Conservation (phyloP, 2,888 invertebrate species). For the Himalopsyche japonica region DNA sequence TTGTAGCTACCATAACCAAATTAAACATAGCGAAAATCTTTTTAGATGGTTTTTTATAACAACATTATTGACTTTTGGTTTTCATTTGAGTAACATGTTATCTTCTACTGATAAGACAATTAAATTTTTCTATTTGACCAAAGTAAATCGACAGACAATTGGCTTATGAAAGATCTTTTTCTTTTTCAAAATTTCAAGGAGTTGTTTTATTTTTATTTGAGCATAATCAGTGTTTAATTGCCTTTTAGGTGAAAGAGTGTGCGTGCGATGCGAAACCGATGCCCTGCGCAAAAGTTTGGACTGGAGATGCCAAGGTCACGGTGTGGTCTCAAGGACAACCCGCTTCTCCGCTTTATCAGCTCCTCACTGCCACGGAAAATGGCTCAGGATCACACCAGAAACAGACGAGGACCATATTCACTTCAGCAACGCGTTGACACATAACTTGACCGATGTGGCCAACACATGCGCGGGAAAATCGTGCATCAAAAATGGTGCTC, state of each 20-base stretch:
- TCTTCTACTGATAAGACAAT: too few species aligned
- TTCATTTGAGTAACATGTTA: too few species aligned
- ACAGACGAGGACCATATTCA: conserved; percentile 47
- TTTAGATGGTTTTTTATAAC: too few species aligned
- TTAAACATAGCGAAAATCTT: too few species aligned
- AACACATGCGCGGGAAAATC: conserved; percentile 16
- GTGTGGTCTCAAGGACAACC: conserved; percentile 73
- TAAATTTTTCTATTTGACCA: too few species aligned
- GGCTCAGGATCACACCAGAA: conserved; percentile 66
- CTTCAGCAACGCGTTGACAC: conserved; percentile 42
- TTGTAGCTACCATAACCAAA: too few species aligned
- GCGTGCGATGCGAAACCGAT: conserved; percentile 81
- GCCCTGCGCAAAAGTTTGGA: conserved; percentile 75
- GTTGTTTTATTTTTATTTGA: too few species aligned
- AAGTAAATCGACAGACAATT: too few species aligned
- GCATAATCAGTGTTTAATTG: too few species aligned
- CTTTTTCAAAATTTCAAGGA: too few species aligned
- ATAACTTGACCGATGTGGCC: conserved; percentile 14
- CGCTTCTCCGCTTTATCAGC: conserved; percentile 83
- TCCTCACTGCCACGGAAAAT: conserved; percentile 88
- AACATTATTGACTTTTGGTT: too few species aligned
- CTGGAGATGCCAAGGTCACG: conserved; percentile 85
- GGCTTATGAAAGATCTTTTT: too few species aligned
- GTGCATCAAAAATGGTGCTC: conserved; percentile 46
- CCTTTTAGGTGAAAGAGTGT: conserved; percentile 70